Base-by-base conservation (phyloP, 2,113 vertebrate genomes). In the Paratilapia polleni region DNA sequence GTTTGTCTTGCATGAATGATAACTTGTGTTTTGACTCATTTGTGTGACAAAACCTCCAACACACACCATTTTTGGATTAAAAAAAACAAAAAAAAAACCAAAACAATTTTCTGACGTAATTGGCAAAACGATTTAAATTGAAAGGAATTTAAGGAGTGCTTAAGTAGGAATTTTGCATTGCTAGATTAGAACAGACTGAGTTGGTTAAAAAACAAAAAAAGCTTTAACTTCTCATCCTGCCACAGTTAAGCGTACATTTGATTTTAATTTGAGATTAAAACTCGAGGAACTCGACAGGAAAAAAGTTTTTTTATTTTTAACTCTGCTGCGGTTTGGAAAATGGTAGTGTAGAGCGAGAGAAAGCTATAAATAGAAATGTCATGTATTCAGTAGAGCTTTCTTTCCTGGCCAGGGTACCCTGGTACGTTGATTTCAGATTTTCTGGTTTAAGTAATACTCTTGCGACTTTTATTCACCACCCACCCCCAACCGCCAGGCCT, bases 271-370 rank as follows among this genome's bases (percentile, higher is more conserved):
- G 47, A 73, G 47, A 5, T 73, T 31, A 54, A 73, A 52, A 52
- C 26, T 73, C 3, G 0, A 3, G 1, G 26, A 52, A 31, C 0
- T 70, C 19, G 2, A 2, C 66, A 70, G 0, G 66, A 73, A 52
- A 34, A 73, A 34, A 31, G 24, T 31, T 73, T 3, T 36, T 3
- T 31, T n/a, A 34, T 54, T 54, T 73, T 73, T 52, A 73, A 54
- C 47, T 49, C 15, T 54, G 68, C 68, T 73, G 68, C 1, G 6
- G 68, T 73, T 73, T 54, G 0, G 47, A 52, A 24, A 24, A 54
- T 0, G 11, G 52, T 49, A 4, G 47, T 34, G 26, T 73, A 0
- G 19, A 54, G 47, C n/a, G n/a, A 49, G 66, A 14, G 26, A n/a
- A n/a, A 54, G 47, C 28, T 9, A 1, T 10, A 24, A 56, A 58